A percentile compares a stretch with the other conserved stretches of the same genome.
Conservation (phyloP, 23 tunicate species). For the Corella eumyota region DNA sequence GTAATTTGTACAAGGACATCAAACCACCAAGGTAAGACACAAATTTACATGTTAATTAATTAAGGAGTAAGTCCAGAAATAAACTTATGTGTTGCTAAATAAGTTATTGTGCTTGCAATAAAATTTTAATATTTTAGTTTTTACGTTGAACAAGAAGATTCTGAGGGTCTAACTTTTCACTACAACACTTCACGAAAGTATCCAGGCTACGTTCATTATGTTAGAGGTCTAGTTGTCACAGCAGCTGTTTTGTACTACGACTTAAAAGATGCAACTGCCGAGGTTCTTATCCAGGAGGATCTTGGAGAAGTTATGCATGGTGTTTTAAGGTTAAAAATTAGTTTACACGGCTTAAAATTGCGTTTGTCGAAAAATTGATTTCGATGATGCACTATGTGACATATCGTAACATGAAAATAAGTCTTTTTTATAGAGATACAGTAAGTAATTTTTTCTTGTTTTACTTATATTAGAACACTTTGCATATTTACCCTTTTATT, state of each 20-base stretch:
- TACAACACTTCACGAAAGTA: slow-evolving; percentile 43
- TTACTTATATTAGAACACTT: no score
- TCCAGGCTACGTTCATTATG: slow-evolving; percentile 26
- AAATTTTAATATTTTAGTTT: slow-evolving; percentile 7
- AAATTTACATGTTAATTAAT: no score
- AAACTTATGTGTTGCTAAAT: background rate
- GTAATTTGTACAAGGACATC: slow-evolving; percentile 38
- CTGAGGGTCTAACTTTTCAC: slow-evolving; percentile 23
- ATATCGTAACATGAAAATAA: no score
- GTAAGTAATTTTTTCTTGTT: no score
- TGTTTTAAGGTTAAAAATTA: slow-evolving; percentile 12
- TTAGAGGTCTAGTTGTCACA: slow-evolving; percentile 21
- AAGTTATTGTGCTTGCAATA: background rate
- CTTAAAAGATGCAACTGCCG: slow-evolving; percentile 12
- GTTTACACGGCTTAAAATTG: no score
- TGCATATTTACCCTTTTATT: no score
- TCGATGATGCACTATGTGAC: no score
- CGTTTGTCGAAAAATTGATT: no score
- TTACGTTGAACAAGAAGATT: slow-evolving; percentile 38
- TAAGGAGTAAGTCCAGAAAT: no score
- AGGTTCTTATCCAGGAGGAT: slow-evolving; percentile 10
- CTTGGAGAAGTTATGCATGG: slow-evolving; percentile 30
- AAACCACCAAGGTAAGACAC: slow-evolving; percentile 26
- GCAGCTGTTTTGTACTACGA: slow-evolving; percentile 30
- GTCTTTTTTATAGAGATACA: no score